Evolutionary conservation across 2,113 vertebrate genomes (phyloP).

Genomic region (Osmerus eperlanus): DNA sequence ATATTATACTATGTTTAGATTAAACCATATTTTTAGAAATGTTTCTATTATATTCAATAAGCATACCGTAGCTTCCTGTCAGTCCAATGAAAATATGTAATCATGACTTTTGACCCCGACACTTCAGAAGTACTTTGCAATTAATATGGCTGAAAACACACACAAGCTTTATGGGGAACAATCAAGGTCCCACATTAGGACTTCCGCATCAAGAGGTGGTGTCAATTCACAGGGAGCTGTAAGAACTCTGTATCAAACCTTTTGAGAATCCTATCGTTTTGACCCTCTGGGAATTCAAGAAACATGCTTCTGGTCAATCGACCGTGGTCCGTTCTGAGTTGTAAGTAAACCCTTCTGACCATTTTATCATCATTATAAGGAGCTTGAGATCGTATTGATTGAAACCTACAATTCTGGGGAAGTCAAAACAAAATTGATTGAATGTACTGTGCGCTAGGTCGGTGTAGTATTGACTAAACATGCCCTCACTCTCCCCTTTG

Average conservation of each 20-base stretch:
- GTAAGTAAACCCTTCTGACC: not conserved
- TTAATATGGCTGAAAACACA: slow-evolving; percentile 39
- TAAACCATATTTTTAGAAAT: slow-evolving; percentile 7
- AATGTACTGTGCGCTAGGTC: not conserved
- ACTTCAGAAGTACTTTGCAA: slow-evolving; percentile 38
- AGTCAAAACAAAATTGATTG: not conserved
- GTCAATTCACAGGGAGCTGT: slow-evolving; percentile 22
- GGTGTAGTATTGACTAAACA: slow-evolving; percentile 10
- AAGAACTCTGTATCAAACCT: not conserved
- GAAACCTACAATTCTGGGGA: not conserved
- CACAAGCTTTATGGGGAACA: slow-evolving; percentile 8
- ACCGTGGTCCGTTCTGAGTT: not conserved
- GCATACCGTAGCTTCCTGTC: slow-evolving; percentile 42
- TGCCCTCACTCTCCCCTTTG: slow-evolving; percentile 63
- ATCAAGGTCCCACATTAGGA: slow-evolving; percentile 16
- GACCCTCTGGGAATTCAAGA: not conserved
- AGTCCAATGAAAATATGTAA: slow-evolving; percentile 59
- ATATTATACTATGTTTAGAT: slow-evolving; percentile 20
- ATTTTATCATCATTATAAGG: not conserved
- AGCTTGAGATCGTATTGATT: not conserved
- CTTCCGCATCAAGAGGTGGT: slow-evolving; percentile 7
- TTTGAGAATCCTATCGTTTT: not conserved
- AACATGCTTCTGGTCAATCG: not conserved
- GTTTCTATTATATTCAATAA: slow-evolving; percentile 50
- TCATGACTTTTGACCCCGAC: slow-evolving; percentile 65